Evolutionary conservation across 2,888 invertebrate species (phyloP), one percentile per base, ranked within the genome.

Genomic region (Caenorhabditis drosophilae): DNA sequence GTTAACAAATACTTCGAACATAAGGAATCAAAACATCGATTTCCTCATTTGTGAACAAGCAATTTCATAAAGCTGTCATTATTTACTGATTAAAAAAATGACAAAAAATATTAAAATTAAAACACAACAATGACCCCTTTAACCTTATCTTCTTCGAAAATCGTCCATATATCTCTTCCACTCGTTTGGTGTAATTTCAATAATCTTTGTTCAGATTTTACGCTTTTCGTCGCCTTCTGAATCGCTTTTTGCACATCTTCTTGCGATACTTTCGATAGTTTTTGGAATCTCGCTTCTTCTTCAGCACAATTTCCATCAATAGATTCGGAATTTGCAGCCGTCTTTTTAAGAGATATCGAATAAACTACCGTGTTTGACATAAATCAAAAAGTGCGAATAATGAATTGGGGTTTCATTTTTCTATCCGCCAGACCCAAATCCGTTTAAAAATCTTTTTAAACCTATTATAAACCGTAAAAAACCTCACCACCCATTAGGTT

Each of bases 341-440:
- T 31, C 4, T 12, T n/a, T 42, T 54, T 57, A 41, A 63, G 40
- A 15, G 58, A 58, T 36, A 63, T 58, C 11, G 63, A 58, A 50
- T 63, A 63, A 27, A 63, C 53, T 3, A 63, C 35, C 38, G 42
- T 57, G 46, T 63, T 63, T 3, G 47, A 35, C 47, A 47, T 47
- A 22, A n/a, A 22, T 3, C 6, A 2, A 27, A 31, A 46, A 9
- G 31, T n/a, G n/a, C n/a, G n/a, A n/a, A n/a, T n/a, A 41, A 7
- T 20, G 15, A 11, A 41, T 41, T 20, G 23, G 20, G 16, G 16
- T n/a, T 11, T 11, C 38, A 4, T n/a, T n/a, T n/a, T n/a, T n/a
- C n/a, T n/a, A 34, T 34, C 34, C 9, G 9, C 34, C 9, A 34
- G 12, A n/a, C n/a, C n/a, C n/a, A n/a, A n/a, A n/a, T n/a, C 34